Evolutionary conservation across 2,113 vertebrate genomes (phyloP).

Genomic region (Pterocles orientalis): DNA sequence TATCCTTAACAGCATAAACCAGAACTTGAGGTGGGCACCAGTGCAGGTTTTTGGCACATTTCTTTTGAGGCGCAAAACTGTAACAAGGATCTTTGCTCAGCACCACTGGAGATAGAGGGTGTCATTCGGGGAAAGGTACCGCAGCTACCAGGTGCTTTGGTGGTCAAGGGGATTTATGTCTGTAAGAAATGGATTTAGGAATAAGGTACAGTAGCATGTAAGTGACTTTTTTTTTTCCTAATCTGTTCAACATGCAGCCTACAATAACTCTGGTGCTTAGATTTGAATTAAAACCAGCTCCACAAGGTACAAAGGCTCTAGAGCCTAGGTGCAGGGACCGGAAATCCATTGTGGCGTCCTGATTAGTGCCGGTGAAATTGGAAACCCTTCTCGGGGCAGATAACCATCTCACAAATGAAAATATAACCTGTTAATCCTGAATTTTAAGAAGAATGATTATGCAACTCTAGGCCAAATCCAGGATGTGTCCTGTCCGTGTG

Average conservation of each 20-base stretch:
- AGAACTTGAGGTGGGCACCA: background rate
- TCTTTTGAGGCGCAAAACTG: background rate
- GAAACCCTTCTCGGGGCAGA: constrained; percentile 54
- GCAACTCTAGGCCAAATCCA: constrained; percentile 7
- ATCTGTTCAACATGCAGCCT: constrained; percentile 35
- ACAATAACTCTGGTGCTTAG: background rate
- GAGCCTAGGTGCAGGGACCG: background rate
- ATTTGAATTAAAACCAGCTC: constrained; percentile 47
- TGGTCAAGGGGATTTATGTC: background rate
- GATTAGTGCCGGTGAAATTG: constrained; percentile 64
- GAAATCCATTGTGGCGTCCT: constrained; percentile 58
- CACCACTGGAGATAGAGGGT: background rate
- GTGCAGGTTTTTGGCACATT: background rate
- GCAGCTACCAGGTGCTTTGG: background rate
- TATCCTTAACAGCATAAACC: background rate
- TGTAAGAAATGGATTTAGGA: constrained; percentile 6
- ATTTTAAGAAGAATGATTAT: constrained; percentile 25
- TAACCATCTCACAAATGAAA: constrained; percentile 49
- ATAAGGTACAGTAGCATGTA: background rate
- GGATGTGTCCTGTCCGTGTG: background rate
- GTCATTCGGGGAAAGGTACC: background rate
- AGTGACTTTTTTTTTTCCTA: background rate
- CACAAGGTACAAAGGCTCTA: constrained; percentile 23
- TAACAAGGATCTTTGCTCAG: background rate
- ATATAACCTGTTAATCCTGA: constrained; percentile 67